phyloP scores from a whole-genome alignment of 64 coral and sea anemone species.

The Montipora sp. region DNA sequence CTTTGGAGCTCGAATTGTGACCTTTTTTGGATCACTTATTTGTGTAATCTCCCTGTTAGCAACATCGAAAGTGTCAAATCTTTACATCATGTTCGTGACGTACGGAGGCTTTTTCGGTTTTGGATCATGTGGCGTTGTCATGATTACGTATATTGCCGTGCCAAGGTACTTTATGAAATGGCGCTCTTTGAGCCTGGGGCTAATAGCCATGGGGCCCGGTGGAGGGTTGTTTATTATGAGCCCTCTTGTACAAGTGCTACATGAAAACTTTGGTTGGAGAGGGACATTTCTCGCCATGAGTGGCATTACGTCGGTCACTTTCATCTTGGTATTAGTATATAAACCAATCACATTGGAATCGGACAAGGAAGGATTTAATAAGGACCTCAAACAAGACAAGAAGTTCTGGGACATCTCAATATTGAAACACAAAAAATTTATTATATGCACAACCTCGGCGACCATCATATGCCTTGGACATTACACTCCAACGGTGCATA shows the following conservation, averaged over 20 bases:
- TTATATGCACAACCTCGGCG: not conserved
- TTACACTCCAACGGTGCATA: constrained; percentile 25
- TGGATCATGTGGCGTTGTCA: constrained; percentile 4
- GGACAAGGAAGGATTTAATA: constrained; percentile 4
- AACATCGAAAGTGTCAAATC: not conserved
- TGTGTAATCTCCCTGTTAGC: not conserved
- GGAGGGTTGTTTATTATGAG: constrained; percentile 49
- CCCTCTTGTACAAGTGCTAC: constrained; percentile 13
- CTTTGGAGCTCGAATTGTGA: constrained; percentile 13
- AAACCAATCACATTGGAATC: not conserved
- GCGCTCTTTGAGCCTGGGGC: constrained; percentile 41
- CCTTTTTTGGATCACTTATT: constrained; percentile 17
- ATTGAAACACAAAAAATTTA: constrained; percentile 7
- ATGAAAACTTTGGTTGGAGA: constrained; percentile 25
- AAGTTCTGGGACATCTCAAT: constrained; percentile 43
- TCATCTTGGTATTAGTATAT: constrained; percentile 19
- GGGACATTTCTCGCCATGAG: constrained; percentile 15
- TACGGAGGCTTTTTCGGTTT: constrained; percentile 32
- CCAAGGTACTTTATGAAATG: constrained; percentile 40
- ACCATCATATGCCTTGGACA: not conserved
- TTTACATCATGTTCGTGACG: constrained; percentile 15
- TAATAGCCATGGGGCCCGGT: constrained; percentile 36
- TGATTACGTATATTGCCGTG: constrained; percentile 10
- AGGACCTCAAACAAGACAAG: not conserved
- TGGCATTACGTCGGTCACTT: not conserved